These are phyloP conservation scores for Pseudomyrmex cubaensis DNA, from an alignment of 1,140 invertebrate species.

Conservation along the genomic window DNA sequence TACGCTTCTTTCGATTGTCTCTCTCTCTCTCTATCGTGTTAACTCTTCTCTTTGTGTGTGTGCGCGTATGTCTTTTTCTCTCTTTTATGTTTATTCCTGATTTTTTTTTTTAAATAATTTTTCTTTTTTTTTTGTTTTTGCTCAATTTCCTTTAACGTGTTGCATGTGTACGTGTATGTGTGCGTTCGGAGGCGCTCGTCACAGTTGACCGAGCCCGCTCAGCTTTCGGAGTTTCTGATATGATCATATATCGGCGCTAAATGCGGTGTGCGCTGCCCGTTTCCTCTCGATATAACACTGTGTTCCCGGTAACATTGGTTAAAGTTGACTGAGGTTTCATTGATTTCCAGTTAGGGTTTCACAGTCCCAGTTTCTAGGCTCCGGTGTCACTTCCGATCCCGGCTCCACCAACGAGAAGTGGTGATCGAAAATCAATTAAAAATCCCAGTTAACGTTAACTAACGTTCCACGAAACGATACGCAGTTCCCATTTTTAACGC, in stretches of 20 bases:
- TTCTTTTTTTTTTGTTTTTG: constrained; percentile 21
- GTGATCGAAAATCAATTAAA: not conserved
- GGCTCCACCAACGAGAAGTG: not conserved
- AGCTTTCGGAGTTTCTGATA: constrained; percentile 43
- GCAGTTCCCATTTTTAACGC: constrained; percentile 8
- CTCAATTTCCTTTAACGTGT: constrained; percentile 24
- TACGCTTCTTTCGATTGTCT: constrained; percentile 47
- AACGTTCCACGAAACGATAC: constrained; percentile 50
- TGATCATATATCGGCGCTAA: constrained; percentile 50
- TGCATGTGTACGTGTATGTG: constrained; percentile 59
- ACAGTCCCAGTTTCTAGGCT: not conserved
- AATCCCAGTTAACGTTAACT: constrained; percentile 47
- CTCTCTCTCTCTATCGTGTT: constrained; percentile 24
- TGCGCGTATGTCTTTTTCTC: not conserved
- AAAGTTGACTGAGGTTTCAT: constrained; percentile 51
- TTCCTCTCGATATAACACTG: constrained; percentile 31
- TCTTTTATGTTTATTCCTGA: constrained; percentile 43
- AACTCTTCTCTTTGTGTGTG: constrained; percentile 60
- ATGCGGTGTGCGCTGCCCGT: constrained; percentile 35
- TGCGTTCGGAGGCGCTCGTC: constrained; percentile 48
- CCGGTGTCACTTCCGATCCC: not conserved
- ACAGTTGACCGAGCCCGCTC: constrained; percentile 23
- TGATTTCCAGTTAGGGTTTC: constrained; percentile 3
- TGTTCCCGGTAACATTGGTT: constrained; percentile 40
- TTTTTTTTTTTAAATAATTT: constrained; percentile 53